A percentile compares a stretch with the other conserved stretches of the same genome.
These are phyloP conservation scores for Triops cancriformis DNA, from an alignment of 1,140 invertebrate species.

Conservation along the genomic window DNA sequence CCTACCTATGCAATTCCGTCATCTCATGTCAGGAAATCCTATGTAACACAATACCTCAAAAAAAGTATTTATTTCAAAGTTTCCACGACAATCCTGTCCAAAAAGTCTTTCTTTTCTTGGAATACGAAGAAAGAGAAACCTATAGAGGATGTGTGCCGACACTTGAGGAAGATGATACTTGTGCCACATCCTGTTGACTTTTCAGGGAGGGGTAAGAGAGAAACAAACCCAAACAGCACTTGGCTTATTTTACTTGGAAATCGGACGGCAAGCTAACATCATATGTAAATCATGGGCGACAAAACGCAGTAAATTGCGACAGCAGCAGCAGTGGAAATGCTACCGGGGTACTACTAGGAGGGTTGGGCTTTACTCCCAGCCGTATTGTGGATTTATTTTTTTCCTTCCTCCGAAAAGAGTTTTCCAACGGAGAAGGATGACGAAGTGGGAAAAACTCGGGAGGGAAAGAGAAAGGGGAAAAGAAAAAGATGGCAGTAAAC, in stretches of 20 bases:
- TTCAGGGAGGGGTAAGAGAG: neutral
- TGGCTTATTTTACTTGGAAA: slow-evolving; percentile 1
- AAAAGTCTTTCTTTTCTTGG: no score
- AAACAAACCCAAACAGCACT: neutral
- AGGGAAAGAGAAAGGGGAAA: neutral
- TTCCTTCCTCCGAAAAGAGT: neutral
- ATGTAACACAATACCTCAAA: no score
- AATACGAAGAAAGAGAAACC: no score
- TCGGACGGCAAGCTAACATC: neutral
- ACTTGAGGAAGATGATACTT: neutral
- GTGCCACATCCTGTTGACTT: neutral
- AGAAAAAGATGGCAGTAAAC: neutral
- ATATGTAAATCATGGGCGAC: neutral
- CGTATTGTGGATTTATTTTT: neutral
- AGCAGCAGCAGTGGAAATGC: neutral
- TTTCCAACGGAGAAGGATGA: neutral
- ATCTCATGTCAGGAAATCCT: neutral
- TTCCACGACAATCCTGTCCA: no score
- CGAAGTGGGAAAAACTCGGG: neutral
- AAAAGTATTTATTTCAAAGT: no score
- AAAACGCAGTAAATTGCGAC: slow-evolving; percentile 1
- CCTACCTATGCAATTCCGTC: neutral
- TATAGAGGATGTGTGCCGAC: neutral
- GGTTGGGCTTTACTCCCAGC: neutral
- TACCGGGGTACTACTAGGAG: no score